A percentile compares a stretch with the other conserved stretches of the same genome.
phyloP scores from a whole-genome alignment of 2,888 invertebrate species.

The Sabatieria punctata region DNA sequence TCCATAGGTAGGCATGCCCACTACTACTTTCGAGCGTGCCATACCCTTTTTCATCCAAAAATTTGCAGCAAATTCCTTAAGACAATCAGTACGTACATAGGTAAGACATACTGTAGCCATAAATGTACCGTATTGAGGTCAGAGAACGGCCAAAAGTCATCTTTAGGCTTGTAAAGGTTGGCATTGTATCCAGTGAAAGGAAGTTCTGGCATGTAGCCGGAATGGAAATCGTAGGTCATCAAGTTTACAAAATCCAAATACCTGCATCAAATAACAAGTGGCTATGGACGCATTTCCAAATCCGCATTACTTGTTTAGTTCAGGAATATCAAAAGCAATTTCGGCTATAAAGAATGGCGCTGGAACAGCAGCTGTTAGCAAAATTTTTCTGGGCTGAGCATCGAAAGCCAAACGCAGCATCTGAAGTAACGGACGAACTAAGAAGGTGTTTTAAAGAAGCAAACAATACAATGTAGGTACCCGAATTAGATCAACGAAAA shows the following conservation, averaged over 20 bases:
- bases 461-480: neutral
- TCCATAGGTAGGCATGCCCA: no score
- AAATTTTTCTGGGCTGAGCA: neutral
- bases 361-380: neutral
- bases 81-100: no score
- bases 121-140: no score
- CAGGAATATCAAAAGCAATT: neutral
- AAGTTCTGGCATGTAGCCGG: neutral
- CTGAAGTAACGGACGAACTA: neutral
- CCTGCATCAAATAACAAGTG: neutral
- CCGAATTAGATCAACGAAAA: neutral
- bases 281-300: neutral
- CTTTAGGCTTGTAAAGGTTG: neutral
- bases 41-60: no score
- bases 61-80: no score
- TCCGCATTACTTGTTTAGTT: neutral
- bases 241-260: neutral
- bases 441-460: neutral
- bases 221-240: neutral
- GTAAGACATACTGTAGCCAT: no score
- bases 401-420: neutral
- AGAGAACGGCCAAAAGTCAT: no score
- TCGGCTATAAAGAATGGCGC: neutral
- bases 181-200: neutral
- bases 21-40: no score